Percentiles rank a stretch among this genome's conserved stretches.
Evolutionary conservation across 2,113 vertebrate genomes (phyloP).

Genomic region (Ameiurus melas): DNA sequence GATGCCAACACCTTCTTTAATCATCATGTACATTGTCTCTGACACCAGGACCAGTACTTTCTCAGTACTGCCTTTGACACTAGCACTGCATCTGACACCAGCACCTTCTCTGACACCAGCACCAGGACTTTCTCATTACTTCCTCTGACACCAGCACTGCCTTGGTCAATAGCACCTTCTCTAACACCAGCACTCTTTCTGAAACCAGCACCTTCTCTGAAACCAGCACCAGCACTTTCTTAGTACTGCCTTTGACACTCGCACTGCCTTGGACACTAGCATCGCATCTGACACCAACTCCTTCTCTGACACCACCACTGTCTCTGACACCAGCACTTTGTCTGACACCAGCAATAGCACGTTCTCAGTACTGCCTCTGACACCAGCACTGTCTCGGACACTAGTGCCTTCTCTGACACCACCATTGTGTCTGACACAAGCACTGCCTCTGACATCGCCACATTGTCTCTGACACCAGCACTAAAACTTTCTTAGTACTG

Average conservation of each 20-base stretch:
- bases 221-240: not conserved
- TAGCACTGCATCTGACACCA: too few relatives aligned
- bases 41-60: not conserved
- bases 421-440: not conserved
- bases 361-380: not conserved
- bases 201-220: not conserved
- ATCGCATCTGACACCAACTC: not conserved
- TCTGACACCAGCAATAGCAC: not conserved
- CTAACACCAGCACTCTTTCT: not conserved
- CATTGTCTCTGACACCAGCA: not conserved
- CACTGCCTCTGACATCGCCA: not conserved
- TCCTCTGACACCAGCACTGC: not conserved
- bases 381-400: not conserved
- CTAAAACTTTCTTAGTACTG: too few relatives aligned
- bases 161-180: not conserved
- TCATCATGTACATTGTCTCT: too few relatives aligned
- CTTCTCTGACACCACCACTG: not conserved
- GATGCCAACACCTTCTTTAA: not conserved
- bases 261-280: too few relatives aligned
- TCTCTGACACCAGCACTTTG: not conserved
- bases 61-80: not conserved
- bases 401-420: not conserved
- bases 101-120: not conserved
- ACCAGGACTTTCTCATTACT: too few relatives aligned
- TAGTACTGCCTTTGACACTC: not conserved